Conservation (phyloP, 2,113 vertebrate species). For the Chrysemys picta region DNA sequence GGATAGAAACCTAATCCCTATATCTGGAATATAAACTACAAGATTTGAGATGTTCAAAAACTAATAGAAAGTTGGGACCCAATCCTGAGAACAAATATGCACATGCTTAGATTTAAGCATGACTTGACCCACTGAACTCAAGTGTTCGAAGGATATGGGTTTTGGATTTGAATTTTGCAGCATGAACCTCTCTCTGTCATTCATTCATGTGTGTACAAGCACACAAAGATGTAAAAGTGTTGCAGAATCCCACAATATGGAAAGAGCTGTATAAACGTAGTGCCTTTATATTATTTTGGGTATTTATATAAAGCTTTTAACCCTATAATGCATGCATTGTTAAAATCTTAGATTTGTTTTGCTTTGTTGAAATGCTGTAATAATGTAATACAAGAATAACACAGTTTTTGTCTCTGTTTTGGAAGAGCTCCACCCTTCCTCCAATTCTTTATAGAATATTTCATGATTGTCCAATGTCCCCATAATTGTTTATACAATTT, state of each 20-base stretch:
- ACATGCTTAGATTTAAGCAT: not conserved
- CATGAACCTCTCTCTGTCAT: not conserved
- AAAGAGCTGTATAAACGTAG: not conserved
- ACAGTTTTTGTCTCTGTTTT: not conserved
- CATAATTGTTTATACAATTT: not conserved
- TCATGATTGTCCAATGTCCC: not conserved
- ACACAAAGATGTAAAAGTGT: not conserved
- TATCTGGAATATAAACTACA: not conserved
- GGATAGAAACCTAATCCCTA: not conserved
- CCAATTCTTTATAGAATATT: not conserved
- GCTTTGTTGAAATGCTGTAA: not conserved
- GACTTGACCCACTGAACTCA: not conserved
- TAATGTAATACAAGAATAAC: not conserved
- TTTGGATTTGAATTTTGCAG: not conserved
- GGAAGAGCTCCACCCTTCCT: not conserved
- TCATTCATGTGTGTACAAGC: not conserved
- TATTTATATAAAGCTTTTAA: not conserved
- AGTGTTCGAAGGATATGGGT: not conserved
- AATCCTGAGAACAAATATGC: not conserved
- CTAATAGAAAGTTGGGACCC: not conserved
- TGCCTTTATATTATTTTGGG: not conserved
- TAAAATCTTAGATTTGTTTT: not conserved
- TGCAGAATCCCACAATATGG: not conserved
- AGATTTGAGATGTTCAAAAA: not conserved
- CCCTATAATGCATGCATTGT: not conserved